These are phyloP conservation scores for Colius striatus DNA, from an alignment of 2,113 vertebrate genomes.

Conservation along the genomic window DNA sequence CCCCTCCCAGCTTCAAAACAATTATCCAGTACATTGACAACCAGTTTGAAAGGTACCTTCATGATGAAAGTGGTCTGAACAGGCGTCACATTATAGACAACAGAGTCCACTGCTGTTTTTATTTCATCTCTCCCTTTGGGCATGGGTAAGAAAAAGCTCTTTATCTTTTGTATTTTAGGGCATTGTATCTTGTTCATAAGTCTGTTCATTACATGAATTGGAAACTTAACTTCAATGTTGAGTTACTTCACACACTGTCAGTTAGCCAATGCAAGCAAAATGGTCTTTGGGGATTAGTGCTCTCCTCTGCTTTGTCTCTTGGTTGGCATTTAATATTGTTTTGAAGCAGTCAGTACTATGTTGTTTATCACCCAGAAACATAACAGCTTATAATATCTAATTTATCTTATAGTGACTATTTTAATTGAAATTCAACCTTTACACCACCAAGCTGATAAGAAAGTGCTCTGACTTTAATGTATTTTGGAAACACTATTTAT, in stretches of 20 bases:
- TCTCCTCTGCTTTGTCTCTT: background rate
- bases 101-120: constrained; percentile 91
- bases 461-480: background rate
- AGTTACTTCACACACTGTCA: background rate
- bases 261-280: constrained; percentile 6
- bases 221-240: background rate
- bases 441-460: background rate
- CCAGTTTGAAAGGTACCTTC: constrained; percentile 89
- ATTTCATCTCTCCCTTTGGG: constrained; percentile 93
- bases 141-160: constrained; percentile 79
- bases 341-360: background rate
- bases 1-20: constrained; percentile 84
- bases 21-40: constrained; percentile 91
- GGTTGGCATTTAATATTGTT: background rate
- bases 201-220: background rate
- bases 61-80: constrained; percentile 89
- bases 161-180: background rate
- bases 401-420: background rate
- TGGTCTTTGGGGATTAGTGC: background rate
- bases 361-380: background rate
- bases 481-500: background rate
- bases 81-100: constrained; percentile 90
- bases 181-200: background rate
- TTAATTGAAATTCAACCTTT: background rate
- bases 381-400: background rate